Conservation (phyloP, 1,140 invertebrate species). For the Pseudomyrmex concolor region DNA sequence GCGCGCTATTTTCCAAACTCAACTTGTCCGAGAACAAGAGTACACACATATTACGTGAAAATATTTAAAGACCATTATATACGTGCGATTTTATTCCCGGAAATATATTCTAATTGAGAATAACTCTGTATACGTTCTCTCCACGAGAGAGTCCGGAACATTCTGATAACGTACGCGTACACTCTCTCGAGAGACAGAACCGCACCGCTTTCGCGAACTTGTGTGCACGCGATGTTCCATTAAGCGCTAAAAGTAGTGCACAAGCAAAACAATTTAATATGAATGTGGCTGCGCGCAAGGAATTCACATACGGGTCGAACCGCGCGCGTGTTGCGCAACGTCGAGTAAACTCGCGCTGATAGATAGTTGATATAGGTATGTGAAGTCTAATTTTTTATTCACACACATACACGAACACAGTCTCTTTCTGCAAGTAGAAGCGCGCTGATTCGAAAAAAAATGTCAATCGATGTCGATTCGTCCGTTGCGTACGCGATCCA, state of each 20-base stretch:
- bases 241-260: slow-evolving; percentile 15
- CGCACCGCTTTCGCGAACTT: slow-evolving; percentile 1
- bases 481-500: background rate
- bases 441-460: background rate
- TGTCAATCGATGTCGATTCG: slow-evolving; percentile 17
- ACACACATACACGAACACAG: background rate
- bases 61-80: background rate
- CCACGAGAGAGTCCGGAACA: background rate
- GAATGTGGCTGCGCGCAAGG: slow-evolving; percentile 1
- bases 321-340: slow-evolving; percentile 4
- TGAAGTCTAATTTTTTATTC: slow-evolving; percentile 9
- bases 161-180: background rate
- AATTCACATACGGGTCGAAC: background rate
- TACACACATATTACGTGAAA: background rate
- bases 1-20: background rate
- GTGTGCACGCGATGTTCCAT: slow-evolving; percentile 32
- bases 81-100: background rate
- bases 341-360: background rate
- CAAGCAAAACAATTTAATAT: slow-evolving; percentile 26
- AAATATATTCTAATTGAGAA: background rate
- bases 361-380: slow-evolving; percentile 14
- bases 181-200: too few relatives aligned
- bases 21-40: background rate
- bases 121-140: background rate
- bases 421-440: background rate